phyloP scores from a whole-genome alignment of 2,113 vertebrate species.

The Anarrhichthys ocellatus region DNA sequence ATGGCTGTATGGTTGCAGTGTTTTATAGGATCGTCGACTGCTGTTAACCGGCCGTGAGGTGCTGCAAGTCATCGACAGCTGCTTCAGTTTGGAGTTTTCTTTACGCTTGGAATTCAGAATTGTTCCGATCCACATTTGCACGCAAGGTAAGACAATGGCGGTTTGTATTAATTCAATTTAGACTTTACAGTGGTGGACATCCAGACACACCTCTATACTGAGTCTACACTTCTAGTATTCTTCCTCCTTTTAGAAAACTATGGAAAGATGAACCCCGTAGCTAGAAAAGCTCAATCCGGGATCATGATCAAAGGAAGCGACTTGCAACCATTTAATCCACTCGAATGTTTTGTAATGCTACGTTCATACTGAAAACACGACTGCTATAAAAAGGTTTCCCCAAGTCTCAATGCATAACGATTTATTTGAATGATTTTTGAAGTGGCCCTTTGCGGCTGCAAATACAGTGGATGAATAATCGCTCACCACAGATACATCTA shows the following conservation, averaged over 20 bases:
- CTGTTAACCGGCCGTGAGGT: too few relatives aligned
- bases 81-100: not conserved
- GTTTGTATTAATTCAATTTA: not conserved
- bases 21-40: not conserved
- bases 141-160: not conserved
- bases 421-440: not conserved
- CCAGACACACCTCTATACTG: not conserved
- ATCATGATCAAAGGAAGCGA: not conserved
- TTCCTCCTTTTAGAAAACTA: not conserved
- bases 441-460: not conserved
- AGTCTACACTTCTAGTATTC: not conserved
- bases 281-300: not conserved
- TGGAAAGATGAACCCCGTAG: not conserved
- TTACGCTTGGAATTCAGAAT: not conserved
- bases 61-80: not conserved
- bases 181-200: not conserved
- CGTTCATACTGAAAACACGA: not conserved
- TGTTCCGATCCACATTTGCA: not conserved
- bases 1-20: not conserved
- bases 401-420: not conserved
- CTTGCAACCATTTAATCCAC: not conserved
- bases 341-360: not conserved
- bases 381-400: not conserved
- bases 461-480: not conserved
- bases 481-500: not conserved